Evolutionary conservation across 2,888 invertebrate genomes (phyloP), one percentile per base, ranked within the genome.

Genomic region (Allolobophora icterica): DNA sequence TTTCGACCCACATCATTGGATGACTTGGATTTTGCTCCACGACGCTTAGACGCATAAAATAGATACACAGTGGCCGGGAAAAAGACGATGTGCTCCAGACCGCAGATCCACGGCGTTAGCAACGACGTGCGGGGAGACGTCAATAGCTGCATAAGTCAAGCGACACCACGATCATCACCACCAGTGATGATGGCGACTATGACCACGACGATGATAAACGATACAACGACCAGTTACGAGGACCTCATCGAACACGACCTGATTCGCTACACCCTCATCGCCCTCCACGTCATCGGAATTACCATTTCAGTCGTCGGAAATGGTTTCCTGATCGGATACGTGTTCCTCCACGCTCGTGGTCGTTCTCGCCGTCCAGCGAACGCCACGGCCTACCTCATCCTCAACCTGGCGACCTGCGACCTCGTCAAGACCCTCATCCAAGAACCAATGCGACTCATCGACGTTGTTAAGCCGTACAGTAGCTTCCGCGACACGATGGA

Each of bases 331-430:
- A 92, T 93, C 89, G 91, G 89, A 42, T 92, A 91, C 91, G 90
- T 93, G 33, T 24, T 90, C 24, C 90, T 89, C 42, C 71, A 91
- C 84, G 84, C 91, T 38, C 35, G 89, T 33, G 52, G 83, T 17
- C 19, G 90, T 17, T 8, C 35, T 90, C 33, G 89, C 30, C 40
- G 38, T 42, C 89, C 38, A 34, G 19, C 83, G 5, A 92, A 92
- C 42, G 92, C 91, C 58, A 92, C 93, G 11, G 91, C 92, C 58
- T 91, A 58, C 52, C 91, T 93, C 38, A 91, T 93, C 19, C 91
- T 93, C 17, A 93, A 93, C 90, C 91, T 93, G 21, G 92, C 93
- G 15, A 89, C 91, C 45, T 92, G 93, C 89, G 93, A 93, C 52
- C 91, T 93, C 21, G 90, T 92, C 13, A 91, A 89, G 17, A 58